phyloP scores from a whole-genome alignment of 35 echinoderm and acorn worm genomes.

The Anneissia japonica region DNA sequence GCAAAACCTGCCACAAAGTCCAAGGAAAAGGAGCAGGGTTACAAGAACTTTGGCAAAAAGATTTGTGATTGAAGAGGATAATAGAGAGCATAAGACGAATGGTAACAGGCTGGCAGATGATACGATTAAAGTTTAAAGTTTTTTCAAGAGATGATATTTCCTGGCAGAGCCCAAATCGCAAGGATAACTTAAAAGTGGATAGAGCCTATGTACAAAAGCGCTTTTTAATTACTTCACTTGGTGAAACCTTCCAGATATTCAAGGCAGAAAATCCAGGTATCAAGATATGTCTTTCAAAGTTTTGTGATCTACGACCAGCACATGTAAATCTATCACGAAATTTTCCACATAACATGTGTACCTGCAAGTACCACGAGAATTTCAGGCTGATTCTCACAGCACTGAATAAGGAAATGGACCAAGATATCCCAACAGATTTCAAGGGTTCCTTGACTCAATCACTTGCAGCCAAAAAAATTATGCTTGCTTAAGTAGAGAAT shows the following conservation, averaged over 20 bases:
- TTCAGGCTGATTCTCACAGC: too few relatives aligned
- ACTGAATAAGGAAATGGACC: not conserved
- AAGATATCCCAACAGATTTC: not conserved
- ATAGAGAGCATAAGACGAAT: not conserved
- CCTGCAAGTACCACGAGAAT: too few relatives aligned
- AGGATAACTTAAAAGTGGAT: constrained; percentile 2
- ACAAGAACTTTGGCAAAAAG: not conserved
- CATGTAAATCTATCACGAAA: too few relatives aligned
- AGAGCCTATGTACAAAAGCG: too few relatives aligned
- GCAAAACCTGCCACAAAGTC: not conserved
- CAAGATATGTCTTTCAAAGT: not conserved
- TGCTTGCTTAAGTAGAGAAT: not conserved
- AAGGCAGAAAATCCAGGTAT: constrained; percentile 6
- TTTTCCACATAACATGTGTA: too few relatives aligned
- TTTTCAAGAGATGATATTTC: constrained; percentile 29
- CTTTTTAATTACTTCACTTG: constrained; percentile 21
- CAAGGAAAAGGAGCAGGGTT: constrained; percentile 29
- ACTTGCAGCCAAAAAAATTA: constrained; percentile 3
- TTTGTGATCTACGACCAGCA: too few relatives aligned
- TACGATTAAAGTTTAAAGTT: not conserved
- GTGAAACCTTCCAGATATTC: constrained; percentile 9
- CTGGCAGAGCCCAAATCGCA: constrained; percentile 23
- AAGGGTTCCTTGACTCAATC: not conserved
- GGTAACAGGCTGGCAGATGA: not conserved
- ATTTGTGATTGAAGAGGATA: not conserved